These are phyloP conservation scores for Phyto melanocephala DNA, from an alignment of 2,888 invertebrate species.

Conservation along the genomic window DNA sequence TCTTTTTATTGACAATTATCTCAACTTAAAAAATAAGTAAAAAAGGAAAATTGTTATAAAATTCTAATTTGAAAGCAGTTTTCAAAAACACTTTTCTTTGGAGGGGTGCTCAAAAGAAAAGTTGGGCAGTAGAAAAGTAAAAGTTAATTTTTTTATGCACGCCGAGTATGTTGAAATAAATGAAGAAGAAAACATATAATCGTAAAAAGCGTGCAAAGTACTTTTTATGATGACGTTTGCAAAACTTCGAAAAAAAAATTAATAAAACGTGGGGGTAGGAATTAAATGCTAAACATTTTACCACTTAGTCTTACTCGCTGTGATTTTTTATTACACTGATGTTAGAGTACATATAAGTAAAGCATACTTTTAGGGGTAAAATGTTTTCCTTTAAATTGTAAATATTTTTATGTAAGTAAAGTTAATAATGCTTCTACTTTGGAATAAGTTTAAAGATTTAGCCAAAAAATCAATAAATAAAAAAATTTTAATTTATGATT, in stretches of 20 bases:
- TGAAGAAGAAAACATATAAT: constrained; percentile 43
- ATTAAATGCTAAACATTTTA: neutral
- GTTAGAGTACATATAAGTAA: neutral
- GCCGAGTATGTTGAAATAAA: constrained; percentile 33
- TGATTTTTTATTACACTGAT: neutral
- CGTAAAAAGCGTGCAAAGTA: constrained; percentile 32
- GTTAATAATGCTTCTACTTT: no score
- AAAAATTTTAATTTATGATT: no score
- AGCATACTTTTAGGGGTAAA: constrained; percentile 1
- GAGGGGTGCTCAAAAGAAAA: neutral
- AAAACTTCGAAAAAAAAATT: neutral
- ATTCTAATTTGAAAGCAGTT: constrained; percentile 4
- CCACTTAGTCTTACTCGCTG: no score
- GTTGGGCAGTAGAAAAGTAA: no score
- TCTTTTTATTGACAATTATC: constrained; percentile 28
- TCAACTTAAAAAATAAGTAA: neutral
- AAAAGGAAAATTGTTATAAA: constrained; percentile 23
- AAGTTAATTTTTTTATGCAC: constrained; percentile 24
- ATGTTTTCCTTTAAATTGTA: neutral
- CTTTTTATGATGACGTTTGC: constrained; percentile 53
- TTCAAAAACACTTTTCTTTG: neutral
- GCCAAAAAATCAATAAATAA: no score
- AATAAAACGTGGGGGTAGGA: neutral
- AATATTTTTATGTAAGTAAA: no score
- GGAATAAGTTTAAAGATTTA: no score